phyloP scores from a whole-genome alignment of 2,888 invertebrate species.

The Empis stercorea region DNA sequence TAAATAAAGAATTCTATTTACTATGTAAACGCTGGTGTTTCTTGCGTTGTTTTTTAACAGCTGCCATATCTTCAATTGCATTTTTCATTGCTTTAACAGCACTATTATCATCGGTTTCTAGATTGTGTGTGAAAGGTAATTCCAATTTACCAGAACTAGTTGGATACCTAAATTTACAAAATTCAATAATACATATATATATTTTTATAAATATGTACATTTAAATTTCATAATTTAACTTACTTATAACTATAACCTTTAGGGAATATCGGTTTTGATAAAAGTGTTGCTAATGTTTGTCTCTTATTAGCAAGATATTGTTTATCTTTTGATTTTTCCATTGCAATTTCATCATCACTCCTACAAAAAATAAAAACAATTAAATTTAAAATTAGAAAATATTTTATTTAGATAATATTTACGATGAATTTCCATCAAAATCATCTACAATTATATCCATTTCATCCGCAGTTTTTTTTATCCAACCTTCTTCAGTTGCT shows the following conservation, averaged over 20 bases:
- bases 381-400: background rate
- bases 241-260: constrained; percentile 48
- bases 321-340: constrained; percentile 22
- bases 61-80: constrained; percentile 33
- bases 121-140: constrained; percentile 19
- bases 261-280: constrained; percentile 51
- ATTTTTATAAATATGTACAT: constrained; percentile 4
- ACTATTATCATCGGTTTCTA: constrained; percentile 20
- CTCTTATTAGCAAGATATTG: constrained; percentile 39
- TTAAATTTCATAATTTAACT: constrained; percentile 23
- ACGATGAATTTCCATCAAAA: constrained; percentile 36
- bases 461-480: constrained; percentile 71
- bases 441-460: constrained; percentile 85
- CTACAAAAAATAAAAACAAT: background rate
- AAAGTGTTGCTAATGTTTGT: constrained; percentile 39
- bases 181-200: too few relatives aligned
- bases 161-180: constrained; percentile 32
- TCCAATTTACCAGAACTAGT: constrained; percentile 27
- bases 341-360: constrained; percentile 29
- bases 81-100: constrained; percentile 45
- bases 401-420: constrained; percentile 8
- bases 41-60: constrained; percentile 39
- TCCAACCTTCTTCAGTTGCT: constrained; percentile 67
- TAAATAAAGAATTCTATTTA: too few relatives aligned
- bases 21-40: too few relatives aligned